These are phyloP conservation scores for Branchipolynoe longqiensis DNA, from an alignment of 2,888 invertebrate species.

Conservation along the genomic window DNA sequence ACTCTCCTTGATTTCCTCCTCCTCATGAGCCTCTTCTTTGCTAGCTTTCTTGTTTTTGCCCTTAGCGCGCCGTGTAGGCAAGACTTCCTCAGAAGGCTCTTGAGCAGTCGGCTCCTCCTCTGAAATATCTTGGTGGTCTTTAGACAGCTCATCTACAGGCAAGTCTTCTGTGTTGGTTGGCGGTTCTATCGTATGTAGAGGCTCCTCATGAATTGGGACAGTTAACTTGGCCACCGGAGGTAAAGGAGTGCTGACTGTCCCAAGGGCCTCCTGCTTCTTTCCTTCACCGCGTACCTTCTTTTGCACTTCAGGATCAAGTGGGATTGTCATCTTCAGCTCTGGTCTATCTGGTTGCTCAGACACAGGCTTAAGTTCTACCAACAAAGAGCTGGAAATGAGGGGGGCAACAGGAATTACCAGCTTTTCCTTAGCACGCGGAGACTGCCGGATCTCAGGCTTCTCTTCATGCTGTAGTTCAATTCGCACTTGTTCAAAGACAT, in stretches of 20 bases:
- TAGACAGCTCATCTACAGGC: background rate
- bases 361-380: background rate
- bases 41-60: background rate
- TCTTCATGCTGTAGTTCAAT: background rate
- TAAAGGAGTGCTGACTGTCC: slow-evolving; percentile 16
- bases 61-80: background rate
- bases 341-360: slow-evolving; percentile 23
- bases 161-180: slow-evolving; percentile 35
- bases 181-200: background rate
- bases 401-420: background rate
- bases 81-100: slow-evolving; percentile 14
- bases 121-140: slow-evolving; percentile 13
- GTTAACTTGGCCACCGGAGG: slow-evolving; percentile 6
- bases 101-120: slow-evolving; percentile 34
- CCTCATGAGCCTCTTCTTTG: background rate
- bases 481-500: slow-evolving; percentile 11
- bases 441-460: slow-evolving; percentile 36
- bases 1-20: slow-evolving; percentile 32
- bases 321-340: slow-evolving; percentile 44
- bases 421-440: slow-evolving; percentile 43
- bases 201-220: background rate
- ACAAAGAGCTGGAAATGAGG: background rate
- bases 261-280: slow-evolving; percentile 50
- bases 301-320: slow-evolving; percentile 39
- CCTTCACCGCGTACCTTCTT: slow-evolving; percentile 48